Evolutionary conservation across 2,888 invertebrate species (phyloP).

Genomic region (Galeopsomyia nigrocyanea): DNA sequence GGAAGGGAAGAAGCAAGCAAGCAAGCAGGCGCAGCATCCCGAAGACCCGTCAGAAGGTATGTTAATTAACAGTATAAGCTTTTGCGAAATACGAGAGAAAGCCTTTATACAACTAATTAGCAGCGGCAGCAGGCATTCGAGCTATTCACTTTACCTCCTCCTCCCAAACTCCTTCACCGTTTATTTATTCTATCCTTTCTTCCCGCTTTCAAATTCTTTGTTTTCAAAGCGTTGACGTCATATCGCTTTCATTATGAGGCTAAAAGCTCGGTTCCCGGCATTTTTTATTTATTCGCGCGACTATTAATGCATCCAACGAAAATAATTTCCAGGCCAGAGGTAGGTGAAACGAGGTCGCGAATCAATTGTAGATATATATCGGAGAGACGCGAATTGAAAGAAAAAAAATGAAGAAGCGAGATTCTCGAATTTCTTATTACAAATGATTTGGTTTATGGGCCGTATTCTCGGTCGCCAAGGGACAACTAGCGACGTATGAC

Average conservation of each 20-base stretch:
- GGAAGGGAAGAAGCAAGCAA: not conserved
- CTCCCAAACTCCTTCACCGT: not conserved
- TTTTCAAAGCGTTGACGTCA: not conserved
- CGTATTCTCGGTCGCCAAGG: conserved; percentile 27
- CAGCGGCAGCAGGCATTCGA: conserved; percentile 58
- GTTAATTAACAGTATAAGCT: conserved; percentile 67
- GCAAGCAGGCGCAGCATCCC: conserved; percentile 24
- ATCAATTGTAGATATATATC: no score
- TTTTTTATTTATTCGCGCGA: no score
- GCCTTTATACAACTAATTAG: conserved; percentile 65
- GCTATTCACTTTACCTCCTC: conserved; percentile 56
- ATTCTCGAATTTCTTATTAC: conserved; percentile 39
- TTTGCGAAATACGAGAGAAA: conserved; percentile 56
- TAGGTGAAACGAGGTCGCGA: no score
- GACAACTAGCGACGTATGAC: not conserved
- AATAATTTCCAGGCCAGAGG: no score
- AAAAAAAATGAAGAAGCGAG: no score
- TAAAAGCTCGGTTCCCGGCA: no score
- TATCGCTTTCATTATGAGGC: no score
- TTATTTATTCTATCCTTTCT: not conserved
- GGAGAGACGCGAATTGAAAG: no score
- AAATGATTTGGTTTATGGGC: conserved; percentile 46
- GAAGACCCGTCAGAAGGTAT: conserved; percentile 55
- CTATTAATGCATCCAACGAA: no score
- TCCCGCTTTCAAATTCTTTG: not conserved